A percentile compares a stretch with the other conserved stretches of the same genome.
Evolutionary conservation across 2,113 vertebrate genomes (phyloP).

Genomic region (Theristicus caerulescens): DNA sequence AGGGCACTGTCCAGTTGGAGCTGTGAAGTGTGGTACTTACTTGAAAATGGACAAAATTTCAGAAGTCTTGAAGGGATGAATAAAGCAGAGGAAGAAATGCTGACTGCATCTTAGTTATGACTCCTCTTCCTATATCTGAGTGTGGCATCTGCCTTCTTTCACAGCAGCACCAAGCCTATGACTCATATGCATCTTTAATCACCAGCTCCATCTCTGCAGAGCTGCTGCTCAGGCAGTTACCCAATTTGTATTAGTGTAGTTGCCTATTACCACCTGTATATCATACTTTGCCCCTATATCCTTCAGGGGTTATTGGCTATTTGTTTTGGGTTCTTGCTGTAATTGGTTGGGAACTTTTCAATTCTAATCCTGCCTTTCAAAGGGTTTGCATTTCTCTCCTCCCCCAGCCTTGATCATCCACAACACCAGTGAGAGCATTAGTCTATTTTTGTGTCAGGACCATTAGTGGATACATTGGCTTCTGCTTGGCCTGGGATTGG

Average conservation of each 20-base stretch:
- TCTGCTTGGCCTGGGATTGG: background rate
- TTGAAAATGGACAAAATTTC: background rate
- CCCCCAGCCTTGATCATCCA: background rate
- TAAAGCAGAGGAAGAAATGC: background rate
- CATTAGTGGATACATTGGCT: background rate
- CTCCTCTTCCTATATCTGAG: background rate
- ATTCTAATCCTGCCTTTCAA: background rate
- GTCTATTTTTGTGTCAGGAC: background rate
- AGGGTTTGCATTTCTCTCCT: background rate
- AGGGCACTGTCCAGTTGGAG: background rate
- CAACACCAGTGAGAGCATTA: background rate
- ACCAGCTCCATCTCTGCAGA: background rate
- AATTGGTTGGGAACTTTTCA: background rate
- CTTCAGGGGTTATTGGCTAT: background rate
- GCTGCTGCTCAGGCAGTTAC: background rate
- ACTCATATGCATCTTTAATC: background rate
- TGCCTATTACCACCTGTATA: background rate
- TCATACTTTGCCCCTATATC: background rate
- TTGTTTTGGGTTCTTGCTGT: background rate
- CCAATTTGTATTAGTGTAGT: background rate
- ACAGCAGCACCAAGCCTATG: background rate
- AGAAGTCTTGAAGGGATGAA: background rate
- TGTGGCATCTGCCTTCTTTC: background rate
- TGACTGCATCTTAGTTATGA: background rate
- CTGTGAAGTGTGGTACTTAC: background rate